A percentile compares a stretch with the other conserved stretches of the same genome.
These are phyloP conservation scores for Stegostoma tigrinum DNA, from an alignment of 2,113 vertebrate species.

Conservation along the genomic window DNA sequence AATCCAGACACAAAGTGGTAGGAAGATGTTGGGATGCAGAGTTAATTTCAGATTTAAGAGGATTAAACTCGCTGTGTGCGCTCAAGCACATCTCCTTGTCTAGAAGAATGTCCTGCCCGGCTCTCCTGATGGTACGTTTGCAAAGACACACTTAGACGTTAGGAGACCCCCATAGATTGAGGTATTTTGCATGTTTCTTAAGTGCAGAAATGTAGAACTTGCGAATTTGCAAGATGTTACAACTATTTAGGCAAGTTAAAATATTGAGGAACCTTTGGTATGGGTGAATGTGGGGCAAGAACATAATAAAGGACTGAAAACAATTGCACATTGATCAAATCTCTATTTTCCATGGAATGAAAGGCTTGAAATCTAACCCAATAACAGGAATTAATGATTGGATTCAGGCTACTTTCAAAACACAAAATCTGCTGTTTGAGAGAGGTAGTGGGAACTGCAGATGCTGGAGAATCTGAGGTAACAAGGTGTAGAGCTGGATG, in stretches of 20 bases:
- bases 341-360: not conserved
- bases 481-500: too few species aligned
- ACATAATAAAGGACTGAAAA: not conserved
- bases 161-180: not conserved
- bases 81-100: too few species aligned
- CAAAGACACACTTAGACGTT: too few species aligned
- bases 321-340: not conserved
- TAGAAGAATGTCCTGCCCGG: too few species aligned
- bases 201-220: not conserved
- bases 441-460: too few species aligned
- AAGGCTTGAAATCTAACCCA: not conserved
- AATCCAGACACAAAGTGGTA: too few species aligned
- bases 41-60: too few species aligned
- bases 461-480: too few species aligned
- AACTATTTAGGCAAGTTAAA: not conserved
- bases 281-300: too few species aligned
- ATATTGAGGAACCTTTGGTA: not conserved
- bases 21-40: too few species aligned
- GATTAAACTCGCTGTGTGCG: too few species aligned
- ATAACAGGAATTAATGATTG: not conserved
- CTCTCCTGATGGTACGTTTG: too few species aligned
- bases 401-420: not conserved
- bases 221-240: not conserved
- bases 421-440: not conserved
- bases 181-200: not conserved